Conservation (phyloP, 2,797 vertebrate species). For the Darevskia mixta region DNA sequence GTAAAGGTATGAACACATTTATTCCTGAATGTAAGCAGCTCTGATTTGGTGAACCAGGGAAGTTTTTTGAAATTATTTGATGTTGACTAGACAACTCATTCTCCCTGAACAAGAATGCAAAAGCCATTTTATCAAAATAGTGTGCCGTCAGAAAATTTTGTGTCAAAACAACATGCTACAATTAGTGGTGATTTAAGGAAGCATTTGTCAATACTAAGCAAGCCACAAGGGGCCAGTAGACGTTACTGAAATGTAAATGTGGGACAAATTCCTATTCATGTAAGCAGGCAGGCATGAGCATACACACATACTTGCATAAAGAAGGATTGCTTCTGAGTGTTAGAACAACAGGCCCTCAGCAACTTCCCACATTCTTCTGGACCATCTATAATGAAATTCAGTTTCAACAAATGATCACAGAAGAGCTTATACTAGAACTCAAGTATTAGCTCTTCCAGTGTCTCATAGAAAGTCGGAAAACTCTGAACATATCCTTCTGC, state of each 20-base stretch:
- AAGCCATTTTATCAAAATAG: background rate
- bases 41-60: background rate
- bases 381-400: conserved; percentile 25
- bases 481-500: conserved; percentile 55
- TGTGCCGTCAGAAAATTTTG: conserved; percentile 17
- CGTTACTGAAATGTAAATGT: conserved; percentile 54
- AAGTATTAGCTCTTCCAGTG: background rate
- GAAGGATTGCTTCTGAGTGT: conserved; percentile 18
- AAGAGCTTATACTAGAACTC: conserved; percentile 26
- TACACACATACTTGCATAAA: background rate
- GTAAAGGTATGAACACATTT: conserved; percentile 46
- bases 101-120: conserved; percentile 41
- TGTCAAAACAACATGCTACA: conserved; percentile 28
- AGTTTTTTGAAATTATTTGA: background rate
- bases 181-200: conserved; percentile 8
- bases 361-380: background rate
- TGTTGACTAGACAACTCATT: background rate
- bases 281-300: background rate
- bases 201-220: conserved; percentile 55
- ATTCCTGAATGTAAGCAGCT: background rate
- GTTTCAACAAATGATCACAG: conserved; percentile 41
- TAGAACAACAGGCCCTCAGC: conserved; percentile 17
- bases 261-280: conserved; percentile 33
- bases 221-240: conserved; percentile 63
- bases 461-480: conserved; percentile 22